Evolutionary conservation across 2,113 vertebrate species (phyloP), one percentile per base, ranked within the genome.

Genomic region (Thamnophis sirtalis): DNA sequence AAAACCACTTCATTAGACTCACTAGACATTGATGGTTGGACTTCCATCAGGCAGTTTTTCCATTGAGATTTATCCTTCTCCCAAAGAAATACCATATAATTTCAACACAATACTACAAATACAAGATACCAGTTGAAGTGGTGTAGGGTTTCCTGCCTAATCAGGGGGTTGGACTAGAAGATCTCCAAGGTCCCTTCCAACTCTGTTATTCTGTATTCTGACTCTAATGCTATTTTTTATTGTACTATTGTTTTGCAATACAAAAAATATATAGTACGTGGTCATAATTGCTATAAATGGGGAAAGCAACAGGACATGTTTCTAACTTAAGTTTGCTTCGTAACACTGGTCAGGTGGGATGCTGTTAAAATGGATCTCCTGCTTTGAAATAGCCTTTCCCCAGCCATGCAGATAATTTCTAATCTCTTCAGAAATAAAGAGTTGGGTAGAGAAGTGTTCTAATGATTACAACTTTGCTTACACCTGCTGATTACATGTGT

Each of bases 331-430:
- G 63, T 88, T 88, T 88, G 38, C 3, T 92, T 92, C 15, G 13
- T 33, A 88, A 33, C 38, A 84, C 9, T 48, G 22, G 13, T 33
- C 8, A 22, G n/a, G 21, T 43, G 51, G 1, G 33, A 54, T 55
- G 48, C 56, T 84, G 26, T 22, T 68, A 86, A 90, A 90, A 24
- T 7, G 26, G 8, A 56, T 90, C 84, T 43, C 89, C 73, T 90
- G 26, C 53, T 88, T 90, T 68, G 89, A 88, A 87, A 91, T 84
- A 84, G 4, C 88, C 87, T 5, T n/a, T 33, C 53, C 86, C 91
- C 58, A 93, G 88, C 73, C 88, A 85, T 50, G 73, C 54, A 94
- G 58, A 84, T 91, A n/a, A 90, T 90, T 92, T 73, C 88, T 87
- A 19, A 26, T 90, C 9, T 90, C 49, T 58, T 63, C 86, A n/a